Evolutionary conservation across 2,888 invertebrate genomes (phyloP), one percentile per base, ranked within the genome.

Genomic region (Andrena hattorfiana): DNA sequence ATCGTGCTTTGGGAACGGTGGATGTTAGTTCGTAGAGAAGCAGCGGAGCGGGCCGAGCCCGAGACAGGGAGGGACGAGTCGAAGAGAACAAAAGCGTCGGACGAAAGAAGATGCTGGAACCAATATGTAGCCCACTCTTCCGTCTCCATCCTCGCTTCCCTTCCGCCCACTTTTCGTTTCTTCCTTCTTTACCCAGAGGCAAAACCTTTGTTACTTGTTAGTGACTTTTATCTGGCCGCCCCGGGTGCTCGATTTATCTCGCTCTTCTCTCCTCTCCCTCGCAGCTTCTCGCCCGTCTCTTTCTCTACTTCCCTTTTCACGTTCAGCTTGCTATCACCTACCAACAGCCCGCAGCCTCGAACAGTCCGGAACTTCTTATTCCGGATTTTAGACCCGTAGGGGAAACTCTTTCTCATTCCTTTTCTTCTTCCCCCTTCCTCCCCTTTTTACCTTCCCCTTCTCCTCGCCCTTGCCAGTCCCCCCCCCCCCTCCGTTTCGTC

Each of bases 141-240:
- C 81, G 86, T 71, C 85, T 84, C 74, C 72, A 59, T 54, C 71
- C 54, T 72, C 63, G 69, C 62, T 16, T 70, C 66, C 79, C 86
- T 77, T 83, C 83, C 83, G 81, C 82, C 84, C 81, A 26, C 75
- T 60, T 81, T 51, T 83, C 75, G 60, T 73, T 71, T 64, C 76
- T 69, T 77, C 83, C 73, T 81, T 83, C 81, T 81, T 77, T 63
- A 82, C 71, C 84, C 83, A 69, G 76, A 78, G 87, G 83, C 86
- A 80, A 86, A 89, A 89, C 90, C 90, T 90, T 91, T 91, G 91
- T 92, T 92, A 92, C 91, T 92, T 91, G 90, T 92, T 92, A 92
- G 91, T 88, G 90, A 93, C 92, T 92, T 92, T 92, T 92, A 93
- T 93, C 91, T 89, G 88, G 86, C 88, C 80, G 85, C 88, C 87